Conservation (phyloP, 2,797 vertebrate genomes). For the Perodicticus potto region DNA sequence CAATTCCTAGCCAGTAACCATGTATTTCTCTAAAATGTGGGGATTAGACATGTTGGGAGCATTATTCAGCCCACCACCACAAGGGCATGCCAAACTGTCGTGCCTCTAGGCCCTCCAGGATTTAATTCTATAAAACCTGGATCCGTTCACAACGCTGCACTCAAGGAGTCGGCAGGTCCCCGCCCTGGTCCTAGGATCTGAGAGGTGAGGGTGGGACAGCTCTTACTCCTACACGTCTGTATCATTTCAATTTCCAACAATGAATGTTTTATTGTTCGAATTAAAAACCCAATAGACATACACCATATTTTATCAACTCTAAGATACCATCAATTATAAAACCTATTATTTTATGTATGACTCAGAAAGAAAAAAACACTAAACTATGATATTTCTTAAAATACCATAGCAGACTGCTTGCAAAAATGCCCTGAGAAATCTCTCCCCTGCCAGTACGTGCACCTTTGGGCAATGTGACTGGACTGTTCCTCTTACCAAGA, state of each 20-base stretch:
- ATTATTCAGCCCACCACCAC: not conserved
- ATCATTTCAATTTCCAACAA: conserved; percentile 36
- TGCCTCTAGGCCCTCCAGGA: not conserved
- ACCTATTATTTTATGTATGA: not conserved
- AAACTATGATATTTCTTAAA: not conserved
- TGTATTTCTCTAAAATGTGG: not conserved
- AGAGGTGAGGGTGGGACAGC: not conserved
- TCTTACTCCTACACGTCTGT: not conserved
- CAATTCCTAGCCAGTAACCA: conserved; percentile 25
- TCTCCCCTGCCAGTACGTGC: not conserved
- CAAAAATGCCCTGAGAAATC: conserved; percentile 4
- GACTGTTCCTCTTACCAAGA: not conserved
- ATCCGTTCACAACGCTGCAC: not conserved
- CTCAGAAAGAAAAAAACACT: not conserved
- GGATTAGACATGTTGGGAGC: not conserved
- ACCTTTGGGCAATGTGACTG: not conserved
- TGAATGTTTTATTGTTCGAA: not conserved
- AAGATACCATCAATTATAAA: not conserved
- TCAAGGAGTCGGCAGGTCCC: not conserved
- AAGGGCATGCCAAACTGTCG: not conserved
- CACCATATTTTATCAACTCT: not conserved
- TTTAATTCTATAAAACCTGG: not conserved
- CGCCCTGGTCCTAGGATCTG: not conserved
- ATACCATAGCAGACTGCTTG: not conserved
- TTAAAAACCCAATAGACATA: not conserved